Evolutionary conservation across 2,113 vertebrate species (phyloP).

Genomic region (Tylochromis polylepis): DNA sequence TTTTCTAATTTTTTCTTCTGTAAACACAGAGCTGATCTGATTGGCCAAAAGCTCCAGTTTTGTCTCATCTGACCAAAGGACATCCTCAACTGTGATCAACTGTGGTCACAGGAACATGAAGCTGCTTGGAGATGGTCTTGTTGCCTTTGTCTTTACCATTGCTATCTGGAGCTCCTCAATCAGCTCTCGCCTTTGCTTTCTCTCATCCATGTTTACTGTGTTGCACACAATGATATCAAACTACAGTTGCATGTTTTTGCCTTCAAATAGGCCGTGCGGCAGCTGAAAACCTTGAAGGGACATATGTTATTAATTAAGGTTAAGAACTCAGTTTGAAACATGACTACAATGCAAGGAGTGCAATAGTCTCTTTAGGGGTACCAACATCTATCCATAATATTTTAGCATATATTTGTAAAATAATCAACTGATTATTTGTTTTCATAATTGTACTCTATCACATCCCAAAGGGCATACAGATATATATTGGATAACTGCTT

Average conservation of each 20-base stretch:
- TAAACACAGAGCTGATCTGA: not conserved
- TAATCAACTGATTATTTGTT: not conserved
- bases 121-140: not conserved
- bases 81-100: not conserved
- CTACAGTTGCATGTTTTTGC: not conserved
- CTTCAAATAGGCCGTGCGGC: rapidly evolving
- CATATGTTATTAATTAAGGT: no score
- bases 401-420: not conserved
- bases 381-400: not conserved
- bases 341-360: no score
- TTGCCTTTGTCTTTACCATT: not conserved
- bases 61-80: not conserved
- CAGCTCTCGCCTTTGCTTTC: not conserved
- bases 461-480: not conserved
- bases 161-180: not conserved
- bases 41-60: not conserved
- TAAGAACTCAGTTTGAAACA: no score
- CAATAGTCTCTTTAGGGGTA: not conserved
- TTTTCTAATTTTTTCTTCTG: not conserved
- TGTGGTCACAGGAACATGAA: not conserved
- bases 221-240: not conserved
- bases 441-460: not conserved
- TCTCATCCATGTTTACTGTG: not conserved
- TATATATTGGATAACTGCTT: not conserved
- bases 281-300: no score